Base-by-base conservation (phyloP, 2,888 invertebrate genomes). In the Chloroclysta siterata region DNA sequence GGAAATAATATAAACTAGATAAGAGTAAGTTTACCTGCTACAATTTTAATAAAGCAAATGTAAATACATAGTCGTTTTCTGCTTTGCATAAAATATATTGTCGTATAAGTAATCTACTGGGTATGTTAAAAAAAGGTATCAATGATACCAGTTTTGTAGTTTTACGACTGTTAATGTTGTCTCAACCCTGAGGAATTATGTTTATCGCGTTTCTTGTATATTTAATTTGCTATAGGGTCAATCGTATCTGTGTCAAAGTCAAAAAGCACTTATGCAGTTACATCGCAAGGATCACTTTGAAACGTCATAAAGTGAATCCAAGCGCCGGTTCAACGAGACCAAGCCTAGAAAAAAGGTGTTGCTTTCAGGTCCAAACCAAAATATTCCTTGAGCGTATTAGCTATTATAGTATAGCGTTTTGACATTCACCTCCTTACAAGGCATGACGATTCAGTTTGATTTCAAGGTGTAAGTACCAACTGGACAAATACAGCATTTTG, bases 371-470 rank as follows among this genome's bases (percentile, higher is more conserved):
- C 8, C 6, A 33, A 8, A 33, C 5, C 5, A 33, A 6, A 3
- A 8, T 33, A 8, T 33, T 33, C 33, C 8, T n/a, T n/a, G n/a
- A n/a, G n/a, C n/a, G n/a, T n/a, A n/a, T n/a, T n/a, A n/a, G n/a
- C n/a, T n/a, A 22, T 22, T 22, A 33, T 33, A 33, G 44, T 53
- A 67, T 52, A 63, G 39, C 60, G 48, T 65, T 51, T 68, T 72
- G 72, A 69, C 72, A 78, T 74, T 79, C 70, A 75, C 75, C 74
- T 72, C 74, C 59, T 70, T 72, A 57, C 64, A 67, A 71, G 66
- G 48, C 68, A 71, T 67, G 70, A 60, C 63, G 60, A 63, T 65
- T 66, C 69, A 56, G 70, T 62, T 68, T 70, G 46, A 65, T 61
- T 69, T 72, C 69, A 74, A 64, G 71, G 74, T 69, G 55, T 44